Conservation (phyloP, 2,797 vertebrate genomes). For the Phataginus tetradactyla region DNA sequence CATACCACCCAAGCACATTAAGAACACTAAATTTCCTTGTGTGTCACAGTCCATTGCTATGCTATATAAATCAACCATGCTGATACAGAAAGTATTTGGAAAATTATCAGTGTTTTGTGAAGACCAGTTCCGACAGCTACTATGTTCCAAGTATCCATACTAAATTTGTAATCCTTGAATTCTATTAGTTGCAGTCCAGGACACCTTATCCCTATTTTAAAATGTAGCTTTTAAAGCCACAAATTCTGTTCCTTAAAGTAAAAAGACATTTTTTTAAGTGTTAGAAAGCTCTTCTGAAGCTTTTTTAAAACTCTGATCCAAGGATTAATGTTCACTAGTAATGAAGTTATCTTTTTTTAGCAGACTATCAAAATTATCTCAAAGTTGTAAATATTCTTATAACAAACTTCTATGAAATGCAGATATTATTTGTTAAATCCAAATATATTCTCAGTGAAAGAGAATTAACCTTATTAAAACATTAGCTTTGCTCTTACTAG, state of each 20-base stretch:
- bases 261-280: neutral
- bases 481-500: conserved; percentile 27
- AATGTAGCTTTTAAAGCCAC: conserved; percentile 47
- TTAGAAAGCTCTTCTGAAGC: conserved; percentile 44
- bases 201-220: conserved; percentile 39
- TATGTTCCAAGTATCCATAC: neutral
- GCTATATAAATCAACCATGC: conserved; percentile 13
- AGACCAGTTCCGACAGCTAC: neutral
- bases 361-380: conserved; percentile 36
- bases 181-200: neutral
- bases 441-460: conserved; percentile 43
- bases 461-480: conserved; percentile 45
- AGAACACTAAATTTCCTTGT: neutral
- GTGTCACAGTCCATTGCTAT: neutral
- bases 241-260: conserved; percentile 4
- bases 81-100: conserved; percentile 16
- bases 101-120: conserved; percentile 22
- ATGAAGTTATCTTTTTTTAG: conserved; percentile 3
- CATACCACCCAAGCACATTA: neutral
- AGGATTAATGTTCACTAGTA: conserved; percentile 45
- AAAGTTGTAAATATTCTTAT: neutral
- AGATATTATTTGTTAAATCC: conserved; percentile 1
- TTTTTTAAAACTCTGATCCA: conserved; percentile 47
- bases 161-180: conserved; percentile 36
- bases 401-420: conserved; percentile 44